Conservation (phyloP, 2,113 vertebrate genomes). For the Polypterus bichir region DNA sequence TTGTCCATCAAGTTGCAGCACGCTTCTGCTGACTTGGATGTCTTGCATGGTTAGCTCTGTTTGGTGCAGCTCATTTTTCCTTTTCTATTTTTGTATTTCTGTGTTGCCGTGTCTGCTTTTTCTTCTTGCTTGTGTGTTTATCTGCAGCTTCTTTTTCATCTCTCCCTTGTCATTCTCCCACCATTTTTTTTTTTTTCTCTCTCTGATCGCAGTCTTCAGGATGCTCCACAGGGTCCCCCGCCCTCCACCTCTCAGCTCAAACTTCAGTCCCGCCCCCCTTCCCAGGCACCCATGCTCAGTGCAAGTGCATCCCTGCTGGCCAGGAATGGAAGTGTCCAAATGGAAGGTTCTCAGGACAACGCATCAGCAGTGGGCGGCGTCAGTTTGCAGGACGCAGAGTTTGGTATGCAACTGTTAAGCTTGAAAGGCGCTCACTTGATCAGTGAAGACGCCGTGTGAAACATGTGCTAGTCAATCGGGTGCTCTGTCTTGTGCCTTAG, state of each 20-base stretch:
- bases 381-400: conserved; percentile 85
- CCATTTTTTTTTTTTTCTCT: conserved; percentile 16
- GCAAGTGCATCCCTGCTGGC: conserved; percentile 95
- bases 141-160: conserved; percentile 15
- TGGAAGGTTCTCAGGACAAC: conserved; percentile 89
- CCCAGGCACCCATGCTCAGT: conserved; percentile 88
- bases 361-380: conserved; percentile 79
- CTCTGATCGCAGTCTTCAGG: conserved; percentile 81
- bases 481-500: too few relatives aligned
- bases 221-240: conserved; percentile 92
- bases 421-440: too few relatives aligned
- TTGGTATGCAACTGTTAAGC: conserved; percentile 63
- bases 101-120: background rate
- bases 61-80: conserved; percentile 3
- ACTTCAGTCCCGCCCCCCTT: conserved; percentile 79
- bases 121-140: conserved; percentile 3
- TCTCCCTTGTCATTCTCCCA: conserved; percentile 20
- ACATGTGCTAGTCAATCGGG: too few relatives aligned
- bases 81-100: background rate
- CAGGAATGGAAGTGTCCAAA: conserved; percentile 94
- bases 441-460: too few relatives aligned
- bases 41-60: background rate
- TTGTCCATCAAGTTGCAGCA: too few relatives aligned
- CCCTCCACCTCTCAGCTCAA: conserved; percentile 74
- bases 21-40: background rate